A percentile compares a stretch with the other conserved stretches of the same genome.
Conservation (phyloP, 1,140 invertebrate species). For the Neomicropteryx cornuta region DNA sequence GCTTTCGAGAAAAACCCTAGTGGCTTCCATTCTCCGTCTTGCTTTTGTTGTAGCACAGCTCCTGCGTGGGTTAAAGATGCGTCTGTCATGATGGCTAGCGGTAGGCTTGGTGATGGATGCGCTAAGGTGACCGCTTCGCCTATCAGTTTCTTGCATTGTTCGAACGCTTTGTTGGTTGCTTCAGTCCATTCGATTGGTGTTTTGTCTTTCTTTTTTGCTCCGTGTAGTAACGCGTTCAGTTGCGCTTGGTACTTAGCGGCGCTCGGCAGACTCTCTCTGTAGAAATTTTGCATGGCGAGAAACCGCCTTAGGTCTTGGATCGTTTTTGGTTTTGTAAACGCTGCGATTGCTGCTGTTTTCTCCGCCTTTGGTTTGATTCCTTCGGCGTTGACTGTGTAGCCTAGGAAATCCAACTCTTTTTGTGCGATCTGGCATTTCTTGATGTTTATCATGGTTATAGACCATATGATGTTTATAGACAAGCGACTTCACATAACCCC, state of each 20-base stretch:
- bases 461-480: too few species aligned
- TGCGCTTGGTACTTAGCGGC: conserved; percentile 16
- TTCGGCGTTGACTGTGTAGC: conserved; percentile 10
- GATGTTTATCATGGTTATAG: conserved; percentile 16
- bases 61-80: conserved; percentile 18
- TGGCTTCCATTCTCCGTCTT: conserved; percentile 14
- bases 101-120: conserved; percentile 12
- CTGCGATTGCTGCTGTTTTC: conserved; percentile 13
- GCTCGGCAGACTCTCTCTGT: conserved; percentile 17
- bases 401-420: conserved; percentile 14
- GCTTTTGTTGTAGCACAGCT: conserved; percentile 18
- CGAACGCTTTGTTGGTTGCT: conserved; percentile 13
- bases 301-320: conserved; percentile 18
- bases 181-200: conserved; percentile 14
- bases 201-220: conserved; percentile 18
- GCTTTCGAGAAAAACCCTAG: conserved; percentile 13
- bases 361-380: conserved; percentile 10
- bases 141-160: conserved; percentile 15
- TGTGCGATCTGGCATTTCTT: conserved; percentile 20
- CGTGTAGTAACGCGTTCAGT: conserved; percentile 10
- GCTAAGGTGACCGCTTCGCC: conserved; percentile 14
- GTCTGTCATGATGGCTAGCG: conserved; percentile 13
- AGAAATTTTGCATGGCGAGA: conserved; percentile 23
- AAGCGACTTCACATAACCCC: too few species aligned
- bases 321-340: conserved; percentile 15